Evolutionary conservation across 1,140 invertebrate genomes (phyloP), one percentile per base, ranked within the genome.

Genomic region (Polyergus mexicanus): DNA sequence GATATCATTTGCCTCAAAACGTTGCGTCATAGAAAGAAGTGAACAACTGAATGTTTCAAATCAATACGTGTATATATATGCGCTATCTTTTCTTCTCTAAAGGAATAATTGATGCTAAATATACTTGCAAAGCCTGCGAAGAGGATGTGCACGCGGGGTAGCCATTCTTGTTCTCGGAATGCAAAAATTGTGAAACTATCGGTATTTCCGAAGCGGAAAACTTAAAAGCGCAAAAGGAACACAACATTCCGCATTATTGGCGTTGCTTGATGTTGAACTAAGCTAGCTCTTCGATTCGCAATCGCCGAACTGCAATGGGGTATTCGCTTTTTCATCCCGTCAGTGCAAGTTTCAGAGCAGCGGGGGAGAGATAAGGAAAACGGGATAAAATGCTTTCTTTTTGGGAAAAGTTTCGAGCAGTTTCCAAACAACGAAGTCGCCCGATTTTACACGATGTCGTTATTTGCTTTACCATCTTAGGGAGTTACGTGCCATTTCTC

Each of bases 381-480:
- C 6, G 16, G 54, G 19, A 47, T 22, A 51, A 80, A 44, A 65
- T 86, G 80, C 62, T 85, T 89, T 84, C 22, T 22, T 56, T 84
- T 75, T 47, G 69, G 28, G 13, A 54, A 71, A 87, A 85, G 80
- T 90, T 87, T 89, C 75, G 51, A 89, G 88, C 85, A 75, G 80
- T 89, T 81, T 69, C 81, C 89, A 90, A 89, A 87, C 85, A 89
- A 83, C 74, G 41, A 44, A 44, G 74, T 19, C 76, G 47, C 58
- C 66, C 72, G 87, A 80, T 86, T 86, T 74, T 62, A 44, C 68
- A 47, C 35, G 38, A 47, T 84, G 41, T 65, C 69, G 60, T 69
- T 89, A 74, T 90, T 90, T 90, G 56, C 75, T 60, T 60, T 84
- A 56, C 78, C 78, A 84, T 89, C 85, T 80, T 47, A 54, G 32